Evolutionary conservation across 2,113 vertebrate genomes (phyloP), one percentile per base, ranked within the genome.

Genomic region (Clarias batrachus): DNA sequence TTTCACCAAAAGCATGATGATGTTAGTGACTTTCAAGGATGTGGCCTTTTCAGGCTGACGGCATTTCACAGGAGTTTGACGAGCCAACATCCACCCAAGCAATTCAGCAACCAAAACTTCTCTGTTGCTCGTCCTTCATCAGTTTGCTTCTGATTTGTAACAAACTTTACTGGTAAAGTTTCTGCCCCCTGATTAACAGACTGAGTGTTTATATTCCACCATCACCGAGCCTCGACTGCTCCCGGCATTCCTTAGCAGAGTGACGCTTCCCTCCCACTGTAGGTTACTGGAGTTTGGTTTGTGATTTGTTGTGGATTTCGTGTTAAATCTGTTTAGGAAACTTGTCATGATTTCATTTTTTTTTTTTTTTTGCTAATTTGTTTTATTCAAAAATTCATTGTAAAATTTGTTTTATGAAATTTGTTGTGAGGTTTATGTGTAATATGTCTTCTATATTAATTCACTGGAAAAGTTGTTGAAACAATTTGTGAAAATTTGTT

Each of bases 1-100:
- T 87, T 87, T 87, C 52, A 78, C 86, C 83, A 87, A 87, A 78
- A 87, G 63, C 86, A 56, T 65, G 71, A 87, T 83, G 70, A 37
- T 27, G 70, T 82, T 82, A 63, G 80, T 30, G n/a, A 76, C 19
- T 30, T 11, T 14, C 48, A 23, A 82, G 80, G 56, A 76, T 82
- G 68, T 74, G 70, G 66, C 68, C 85, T 82, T 86, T n/a, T 65
- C 54, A 74, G 48, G 66, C 78, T 73, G 81, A 54, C 68, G 63
- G 48, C 41, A 76, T 65, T 82, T 57, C 76, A 37, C 48, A 76
- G 70, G 21, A 16, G 4, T 82, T 74, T 21, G 1, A 17, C 1
- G 57, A 16, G 65, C 63, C 37, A 25, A 65, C 30, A 23, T 1
- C 8, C 63, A 37, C 19, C 30, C 11, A 2, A 25, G 30, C 8